Percentiles rank a stretch among this genome's conserved stretches.
phyloP scores from a whole-genome alignment of 2,888 invertebrate genomes.

The Mimachlamys varia region DNA sequence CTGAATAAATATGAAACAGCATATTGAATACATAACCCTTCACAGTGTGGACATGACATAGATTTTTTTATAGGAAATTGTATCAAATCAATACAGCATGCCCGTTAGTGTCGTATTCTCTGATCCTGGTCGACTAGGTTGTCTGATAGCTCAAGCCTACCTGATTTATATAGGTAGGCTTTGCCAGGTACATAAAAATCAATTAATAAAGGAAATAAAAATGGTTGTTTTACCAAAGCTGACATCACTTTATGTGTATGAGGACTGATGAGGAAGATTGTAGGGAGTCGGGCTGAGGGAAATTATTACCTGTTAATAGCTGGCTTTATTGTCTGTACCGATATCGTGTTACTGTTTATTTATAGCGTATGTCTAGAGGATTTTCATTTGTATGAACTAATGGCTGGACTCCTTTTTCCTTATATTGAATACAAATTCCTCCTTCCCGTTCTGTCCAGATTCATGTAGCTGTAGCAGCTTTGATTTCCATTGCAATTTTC shows the following conservation, averaged over 20 bases:
- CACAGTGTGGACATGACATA: neutral
- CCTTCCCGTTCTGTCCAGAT: neutral
- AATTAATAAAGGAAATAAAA: conserved; percentile 31
- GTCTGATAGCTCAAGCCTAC: neutral
- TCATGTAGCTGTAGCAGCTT: no score
- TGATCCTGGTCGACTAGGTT: neutral
- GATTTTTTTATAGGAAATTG: conserved; percentile 17
- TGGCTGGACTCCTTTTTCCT: neutral
- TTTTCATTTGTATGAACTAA: neutral
- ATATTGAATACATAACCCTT: neutral
- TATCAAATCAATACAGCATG: neutral
- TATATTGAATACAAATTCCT: neutral
- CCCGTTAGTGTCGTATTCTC: neutral
- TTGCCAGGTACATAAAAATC: conserved; percentile 21
- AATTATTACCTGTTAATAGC: neutral
- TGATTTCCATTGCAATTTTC: no score
- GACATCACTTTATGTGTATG: conserved; percentile 4
- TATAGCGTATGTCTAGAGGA: neutral
- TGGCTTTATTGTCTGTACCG: neutral
- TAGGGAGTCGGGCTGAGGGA: neutral
- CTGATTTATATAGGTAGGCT: conserved; percentile 22
- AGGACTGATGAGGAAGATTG: neutral
- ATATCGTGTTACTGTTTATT: neutral
- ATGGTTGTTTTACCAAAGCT: conserved; percentile 22
- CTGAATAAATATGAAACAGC: neutral